Conservation (phyloP, 2,888 invertebrate species). For the Teinopalpus imperialis region DNA sequence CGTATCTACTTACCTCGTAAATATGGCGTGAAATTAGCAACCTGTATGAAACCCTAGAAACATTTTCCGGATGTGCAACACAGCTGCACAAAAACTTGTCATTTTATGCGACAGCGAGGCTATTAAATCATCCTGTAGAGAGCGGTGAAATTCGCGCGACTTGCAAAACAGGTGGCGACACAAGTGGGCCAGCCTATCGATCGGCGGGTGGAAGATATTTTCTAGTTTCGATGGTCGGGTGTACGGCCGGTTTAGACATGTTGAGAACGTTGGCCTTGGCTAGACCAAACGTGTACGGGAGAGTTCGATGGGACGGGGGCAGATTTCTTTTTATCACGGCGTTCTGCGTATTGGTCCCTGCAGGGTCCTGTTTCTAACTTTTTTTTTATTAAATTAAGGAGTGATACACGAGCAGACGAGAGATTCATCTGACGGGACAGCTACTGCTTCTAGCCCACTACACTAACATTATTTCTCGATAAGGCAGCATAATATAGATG, state of each 20-base stretch:
- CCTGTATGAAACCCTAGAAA: no score
- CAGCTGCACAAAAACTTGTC: conserved; percentile 3
- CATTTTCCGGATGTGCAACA: no score
- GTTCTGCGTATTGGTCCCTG: no score
- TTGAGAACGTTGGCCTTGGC: background rate
- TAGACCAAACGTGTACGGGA: background rate
- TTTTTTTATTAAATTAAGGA: no score
- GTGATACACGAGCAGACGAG: no score
- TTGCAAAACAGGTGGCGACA: conserved; percentile 9
- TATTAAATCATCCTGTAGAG: conserved; percentile 12
- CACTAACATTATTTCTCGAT: no score
- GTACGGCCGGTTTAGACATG: background rate
- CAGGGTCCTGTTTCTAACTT: no score
- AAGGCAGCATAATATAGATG: no score
- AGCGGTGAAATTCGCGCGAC: conserved; percentile 21
- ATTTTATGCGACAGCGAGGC: background rate
- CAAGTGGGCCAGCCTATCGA: conserved; percentile 3
- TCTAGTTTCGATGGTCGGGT: conserved; percentile 5
- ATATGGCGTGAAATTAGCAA: no score
- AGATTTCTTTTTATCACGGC: background rate
- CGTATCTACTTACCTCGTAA: no score
- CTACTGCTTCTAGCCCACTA: no score
- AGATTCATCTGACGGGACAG: no score
- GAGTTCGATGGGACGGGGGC: background rate
- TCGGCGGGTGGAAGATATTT: background rate